These are phyloP conservation scores for Thalassarche chlororhynchos DNA, from an alignment of 2,113 vertebrate species.

Conservation along the genomic window DNA sequence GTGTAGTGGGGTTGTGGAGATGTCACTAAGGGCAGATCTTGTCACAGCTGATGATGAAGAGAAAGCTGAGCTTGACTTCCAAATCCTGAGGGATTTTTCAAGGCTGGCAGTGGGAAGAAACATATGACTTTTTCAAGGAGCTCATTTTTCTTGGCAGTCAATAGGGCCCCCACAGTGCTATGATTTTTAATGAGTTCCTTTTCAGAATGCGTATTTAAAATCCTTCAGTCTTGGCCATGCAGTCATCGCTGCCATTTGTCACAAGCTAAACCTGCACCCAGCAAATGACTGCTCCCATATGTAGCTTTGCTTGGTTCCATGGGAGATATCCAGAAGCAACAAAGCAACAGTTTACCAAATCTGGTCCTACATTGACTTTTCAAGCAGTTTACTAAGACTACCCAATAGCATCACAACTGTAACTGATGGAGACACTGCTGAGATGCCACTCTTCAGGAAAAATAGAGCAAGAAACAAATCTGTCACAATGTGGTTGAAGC, in stretches of 20 bases:
- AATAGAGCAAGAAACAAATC: not conserved
- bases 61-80: not conserved
- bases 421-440: not conserved
- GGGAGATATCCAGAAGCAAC: not conserved
- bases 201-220: not conserved
- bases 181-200: conserved; percentile 31
- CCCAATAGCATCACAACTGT: not conserved
- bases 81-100: not conserved
- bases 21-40: not conserved
- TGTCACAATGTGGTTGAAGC: not conserved
- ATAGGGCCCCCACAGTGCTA: not conserved
- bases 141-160: conserved; percentile 40
- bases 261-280: not conserved
- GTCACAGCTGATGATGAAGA: not conserved
- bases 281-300: not conserved
- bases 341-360: not conserved
- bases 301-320: not conserved
- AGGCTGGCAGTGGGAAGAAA: not conserved
- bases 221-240: not conserved
- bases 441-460: not conserved
- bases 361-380: not conserved
- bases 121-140: not conserved
- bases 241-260: not conserved
- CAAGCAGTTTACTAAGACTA: not conserved
- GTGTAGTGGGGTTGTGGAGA: not conserved